phyloP scores from a whole-genome alignment of 2,888 invertebrate species.

The Rhagophthalmus giganteus region DNA sequence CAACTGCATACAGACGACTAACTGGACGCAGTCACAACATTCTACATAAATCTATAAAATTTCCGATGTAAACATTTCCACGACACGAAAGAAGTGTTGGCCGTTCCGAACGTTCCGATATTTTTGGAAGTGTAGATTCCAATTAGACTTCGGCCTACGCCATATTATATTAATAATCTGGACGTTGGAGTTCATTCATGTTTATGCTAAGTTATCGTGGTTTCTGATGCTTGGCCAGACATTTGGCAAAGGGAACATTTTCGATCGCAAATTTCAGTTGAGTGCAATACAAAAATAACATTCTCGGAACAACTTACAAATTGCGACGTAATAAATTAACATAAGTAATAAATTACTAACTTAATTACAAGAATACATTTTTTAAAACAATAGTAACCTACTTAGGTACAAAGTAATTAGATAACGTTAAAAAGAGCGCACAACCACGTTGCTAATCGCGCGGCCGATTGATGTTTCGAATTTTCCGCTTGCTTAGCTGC shows the following conservation, averaged over 20 bases:
- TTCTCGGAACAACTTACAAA: slow-evolving; percentile 15
- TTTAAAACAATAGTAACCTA: slow-evolving; percentile 10
- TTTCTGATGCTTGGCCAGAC: slow-evolving; percentile 19
- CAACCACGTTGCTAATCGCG: too few species aligned
- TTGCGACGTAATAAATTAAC: slow-evolving; percentile 11
- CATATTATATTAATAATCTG: slow-evolving; percentile 23
- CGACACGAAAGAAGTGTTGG: slow-evolving; percentile 2
- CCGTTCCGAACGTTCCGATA: slow-evolving; percentile 12
- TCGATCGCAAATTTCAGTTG: slow-evolving; percentile 5
- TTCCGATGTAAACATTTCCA: slow-evolving; percentile 6
- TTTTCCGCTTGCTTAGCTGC: too few species aligned
- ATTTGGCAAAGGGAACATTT: slow-evolving; percentile 19
- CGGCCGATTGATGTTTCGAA: too few species aligned
- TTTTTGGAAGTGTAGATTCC: slow-evolving; percentile 21
- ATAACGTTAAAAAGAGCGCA: too few species aligned
- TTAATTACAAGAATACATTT: slow-evolving; percentile 11
- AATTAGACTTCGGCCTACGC: slow-evolving; percentile 27
- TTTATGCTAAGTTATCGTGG: slow-evolving; percentile 25
- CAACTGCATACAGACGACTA: too few species aligned
- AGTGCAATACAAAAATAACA: slow-evolving; percentile 20
- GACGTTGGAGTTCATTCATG: slow-evolving; percentile 30
- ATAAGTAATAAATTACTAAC: slow-evolving; percentile 15
- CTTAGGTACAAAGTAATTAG: slow-evolving; percentile 15
- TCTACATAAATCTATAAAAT: neutral
- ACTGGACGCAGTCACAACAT: neutral